A percentile compares a stretch with the other conserved stretches of the same genome.
phyloP scores from a whole-genome alignment of 2,797 vertebrate species.

The Melanotaenia maccullochi region DNA sequence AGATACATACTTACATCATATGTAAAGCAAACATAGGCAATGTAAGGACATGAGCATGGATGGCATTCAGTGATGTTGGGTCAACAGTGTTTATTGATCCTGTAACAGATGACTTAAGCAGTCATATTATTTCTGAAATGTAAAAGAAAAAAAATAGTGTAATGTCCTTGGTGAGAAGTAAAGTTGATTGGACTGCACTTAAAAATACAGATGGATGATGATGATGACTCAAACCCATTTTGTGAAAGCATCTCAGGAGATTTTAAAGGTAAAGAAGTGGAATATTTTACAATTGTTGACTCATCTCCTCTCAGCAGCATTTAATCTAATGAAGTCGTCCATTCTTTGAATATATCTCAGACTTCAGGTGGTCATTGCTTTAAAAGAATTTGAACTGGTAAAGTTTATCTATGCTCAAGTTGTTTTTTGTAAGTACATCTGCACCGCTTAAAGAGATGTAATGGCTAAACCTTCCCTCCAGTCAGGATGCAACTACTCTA shows the following conservation, averaged over 20 bases:
- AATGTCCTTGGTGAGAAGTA: not conserved
- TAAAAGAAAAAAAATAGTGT: not conserved
- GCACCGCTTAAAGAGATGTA: not conserved
- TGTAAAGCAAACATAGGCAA: not conserved
- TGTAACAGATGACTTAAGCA: not conserved
- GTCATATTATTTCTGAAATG: not conserved
- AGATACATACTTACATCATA: not conserved
- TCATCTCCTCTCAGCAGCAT: not conserved
- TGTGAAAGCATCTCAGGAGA: not conserved
- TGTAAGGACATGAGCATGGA: not conserved
- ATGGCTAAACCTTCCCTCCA: not conserved
- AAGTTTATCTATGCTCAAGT: not conserved
- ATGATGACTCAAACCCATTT: not conserved
- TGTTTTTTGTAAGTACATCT: not conserved
- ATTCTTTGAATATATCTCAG: not conserved
- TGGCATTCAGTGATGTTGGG: not conserved
- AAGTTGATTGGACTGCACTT: not conserved
- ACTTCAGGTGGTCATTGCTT: not conserved
- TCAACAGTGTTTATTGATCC: not conserved
- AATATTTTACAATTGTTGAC: not conserved
- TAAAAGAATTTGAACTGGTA: not conserved
- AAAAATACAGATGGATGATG: not conserved
- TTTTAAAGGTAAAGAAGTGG: not conserved
- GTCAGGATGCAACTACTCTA: not conserved
- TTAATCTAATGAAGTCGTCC: not conserved